Evolutionary conservation across 2,113 vertebrate genomes (phyloP).

Genomic region (Lamprologus ornatipinnis): DNA sequence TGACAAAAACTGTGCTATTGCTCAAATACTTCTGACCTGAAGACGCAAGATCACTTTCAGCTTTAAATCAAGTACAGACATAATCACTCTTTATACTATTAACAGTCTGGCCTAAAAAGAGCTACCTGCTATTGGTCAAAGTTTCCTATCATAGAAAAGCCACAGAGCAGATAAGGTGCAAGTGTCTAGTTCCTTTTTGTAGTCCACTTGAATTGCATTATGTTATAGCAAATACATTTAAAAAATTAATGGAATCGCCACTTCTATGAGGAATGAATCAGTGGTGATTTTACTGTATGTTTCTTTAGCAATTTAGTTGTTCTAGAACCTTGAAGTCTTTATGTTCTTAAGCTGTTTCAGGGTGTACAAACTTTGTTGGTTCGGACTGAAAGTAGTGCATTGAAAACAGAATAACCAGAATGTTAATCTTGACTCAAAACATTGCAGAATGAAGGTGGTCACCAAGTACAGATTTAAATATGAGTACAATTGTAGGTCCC

Average conservation of each 20-base stretch:
- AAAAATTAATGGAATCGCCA: neutral
- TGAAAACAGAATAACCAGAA: constrained; percentile 63
- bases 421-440: constrained; percentile 79
- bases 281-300: neutral
- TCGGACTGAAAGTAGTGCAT: neutral
- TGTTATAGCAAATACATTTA: neutral
- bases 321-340: neutral
- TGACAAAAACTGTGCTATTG: neutral
- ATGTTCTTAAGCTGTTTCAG: neutral
- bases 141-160: neutral
- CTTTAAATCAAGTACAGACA: neutral
- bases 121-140: neutral
- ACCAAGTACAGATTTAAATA: constrained; percentile 79
- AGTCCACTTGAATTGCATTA: neutral
- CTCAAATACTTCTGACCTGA: neutral
- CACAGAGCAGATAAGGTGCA: neutral
- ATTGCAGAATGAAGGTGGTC: constrained; percentile 69
- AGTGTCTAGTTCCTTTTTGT: neutral
- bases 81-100: neutral
- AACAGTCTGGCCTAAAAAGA: neutral
- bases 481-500: constrained; percentile 76
- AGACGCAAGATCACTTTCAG: neutral
- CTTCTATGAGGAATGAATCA: neutral
- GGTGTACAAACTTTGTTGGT: neutral
- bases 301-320: neutral